A percentile compares a stretch with the other conserved stretches of the same genome.
These are phyloP conservation scores for Nasonia giraulti DNA, from an alignment of 1,140 invertebrate species.

Conservation along the genomic window DNA sequence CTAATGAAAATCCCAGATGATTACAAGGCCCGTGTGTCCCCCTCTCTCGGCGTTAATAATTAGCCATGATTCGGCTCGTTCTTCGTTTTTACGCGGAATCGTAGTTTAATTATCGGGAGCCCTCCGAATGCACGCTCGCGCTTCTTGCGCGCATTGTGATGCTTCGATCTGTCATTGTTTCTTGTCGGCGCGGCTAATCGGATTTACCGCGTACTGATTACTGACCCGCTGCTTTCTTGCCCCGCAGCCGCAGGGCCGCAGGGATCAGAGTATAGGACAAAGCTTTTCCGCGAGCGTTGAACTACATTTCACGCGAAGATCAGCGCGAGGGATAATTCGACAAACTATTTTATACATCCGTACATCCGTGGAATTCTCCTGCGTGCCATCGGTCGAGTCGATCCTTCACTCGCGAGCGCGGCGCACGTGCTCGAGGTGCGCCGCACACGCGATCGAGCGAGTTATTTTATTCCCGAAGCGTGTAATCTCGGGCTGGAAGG, in stretches of 20 bases:
- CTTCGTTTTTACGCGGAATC: too few relatives aligned
- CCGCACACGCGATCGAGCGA: not conserved
- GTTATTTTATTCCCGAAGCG: not conserved
- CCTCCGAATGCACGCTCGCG: too few relatives aligned
- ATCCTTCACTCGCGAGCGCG: not conserved
- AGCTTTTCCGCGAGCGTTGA: too few relatives aligned
- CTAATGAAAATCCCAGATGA: not conserved
- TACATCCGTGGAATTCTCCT: not conserved
- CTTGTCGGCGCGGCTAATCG: too few relatives aligned
- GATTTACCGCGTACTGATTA: too few relatives aligned
- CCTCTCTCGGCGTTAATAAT: not conserved
- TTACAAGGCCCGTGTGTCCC: too few relatives aligned
- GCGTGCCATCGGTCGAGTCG: not conserved
- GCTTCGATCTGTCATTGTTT: not conserved
- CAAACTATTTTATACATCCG: not conserved
- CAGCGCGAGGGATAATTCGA: not conserved
- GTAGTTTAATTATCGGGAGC: too few relatives aligned
- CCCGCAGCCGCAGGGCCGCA: too few relatives aligned
- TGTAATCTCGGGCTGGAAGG: not conserved
- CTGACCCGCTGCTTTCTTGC: too few relatives aligned
- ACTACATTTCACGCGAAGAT: too few relatives aligned
- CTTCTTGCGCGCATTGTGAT: not conserved
- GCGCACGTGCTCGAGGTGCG: not conserved
- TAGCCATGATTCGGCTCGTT: not conserved
- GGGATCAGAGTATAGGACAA: too few relatives aligned